Evolutionary conservation across 2,797 vertebrate genomes (phyloP).

Genomic region (Cygnus olor): DNA sequence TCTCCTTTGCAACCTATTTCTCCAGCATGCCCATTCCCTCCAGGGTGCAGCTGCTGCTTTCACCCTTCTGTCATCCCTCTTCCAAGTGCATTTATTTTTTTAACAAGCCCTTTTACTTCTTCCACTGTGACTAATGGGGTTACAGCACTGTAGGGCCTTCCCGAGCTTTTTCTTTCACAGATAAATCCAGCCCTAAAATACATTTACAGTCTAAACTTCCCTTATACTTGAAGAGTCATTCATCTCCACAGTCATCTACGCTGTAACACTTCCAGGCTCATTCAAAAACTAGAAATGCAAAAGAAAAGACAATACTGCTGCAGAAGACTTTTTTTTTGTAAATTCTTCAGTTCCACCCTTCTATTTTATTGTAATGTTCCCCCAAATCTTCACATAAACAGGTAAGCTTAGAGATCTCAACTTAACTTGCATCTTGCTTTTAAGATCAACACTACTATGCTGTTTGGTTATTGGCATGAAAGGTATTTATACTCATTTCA

Average conservation of each 20-base stretch:
- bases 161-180: conserved; percentile 67
- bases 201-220: conserved; percentile 56
- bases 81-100: conserved; percentile 65
- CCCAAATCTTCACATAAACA: not conserved
- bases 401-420: not conserved
- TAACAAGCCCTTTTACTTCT: conserved; percentile 73
- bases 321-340: not conserved
- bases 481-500: not conserved
- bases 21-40: conserved; percentile 48
- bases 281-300: not conserved
- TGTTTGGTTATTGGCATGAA: not conserved
- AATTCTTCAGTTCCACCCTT: not conserved
- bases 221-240: conserved; percentile 26
- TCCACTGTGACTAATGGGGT: conserved; percentile 72
- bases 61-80: conserved; percentile 58
- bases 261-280: not conserved
- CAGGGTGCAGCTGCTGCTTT: conserved; percentile 69
- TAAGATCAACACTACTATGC: not conserved
- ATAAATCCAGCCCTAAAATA: conserved; percentile 63
- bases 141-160: conserved; percentile 71
- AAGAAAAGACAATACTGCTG: not conserved
- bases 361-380: not conserved
- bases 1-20: conserved; percentile 28
- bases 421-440: not conserved
- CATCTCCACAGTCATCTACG: not conserved